Evolutionary conservation across 2,888 invertebrate genomes (phyloP), one percentile per base, ranked within the genome.

Genomic region (Metopia argyrocephala): DNA sequence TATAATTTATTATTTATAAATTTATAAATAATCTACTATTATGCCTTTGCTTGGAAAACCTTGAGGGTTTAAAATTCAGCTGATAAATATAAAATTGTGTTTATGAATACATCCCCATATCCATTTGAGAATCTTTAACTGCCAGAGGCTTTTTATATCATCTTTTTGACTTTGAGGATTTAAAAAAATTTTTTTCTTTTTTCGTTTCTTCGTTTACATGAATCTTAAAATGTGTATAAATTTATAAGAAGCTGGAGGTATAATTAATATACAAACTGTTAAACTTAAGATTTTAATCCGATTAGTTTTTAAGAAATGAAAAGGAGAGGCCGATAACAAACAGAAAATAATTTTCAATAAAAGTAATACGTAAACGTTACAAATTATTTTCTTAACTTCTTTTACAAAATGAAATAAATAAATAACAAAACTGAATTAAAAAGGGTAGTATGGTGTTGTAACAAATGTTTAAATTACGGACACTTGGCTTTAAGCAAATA

Each of bases 271-370:
- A 12, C 15, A 38, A 38, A 38, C 15, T 12, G 15, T 15, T 12
- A 15, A 9, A 12, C 15, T 38, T 4, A 54, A 78, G 66, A 78
- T 78, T 74, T 81, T 81, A 81, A 81, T 81, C 81, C 78, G 81
- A 78, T 81, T 78, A 81, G 74, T 78, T 78, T 52, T 64, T 70
- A 81, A 81, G 73, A 52, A 80, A 64, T 50, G 28, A 28, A 15
- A 38, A 28, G 23, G 38, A 52, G n/a, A 23, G 46, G 25, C 56
- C 25, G 27, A 31, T 15, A 38, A 38, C 38, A 5, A 38, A 38
- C 38, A 38, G 38, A 38, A 38, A 38, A 12, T 3, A 38, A 38
- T 3, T 3, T 12, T 12, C 1, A 31, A 9, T 12, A 15, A 31
- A 38, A 38, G 4, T 38, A 12, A 38, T 12, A 38, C 12, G 1